Conservation (phyloP, 2,113 vertebrate genomes). For the Myocastor coypus region DNA sequence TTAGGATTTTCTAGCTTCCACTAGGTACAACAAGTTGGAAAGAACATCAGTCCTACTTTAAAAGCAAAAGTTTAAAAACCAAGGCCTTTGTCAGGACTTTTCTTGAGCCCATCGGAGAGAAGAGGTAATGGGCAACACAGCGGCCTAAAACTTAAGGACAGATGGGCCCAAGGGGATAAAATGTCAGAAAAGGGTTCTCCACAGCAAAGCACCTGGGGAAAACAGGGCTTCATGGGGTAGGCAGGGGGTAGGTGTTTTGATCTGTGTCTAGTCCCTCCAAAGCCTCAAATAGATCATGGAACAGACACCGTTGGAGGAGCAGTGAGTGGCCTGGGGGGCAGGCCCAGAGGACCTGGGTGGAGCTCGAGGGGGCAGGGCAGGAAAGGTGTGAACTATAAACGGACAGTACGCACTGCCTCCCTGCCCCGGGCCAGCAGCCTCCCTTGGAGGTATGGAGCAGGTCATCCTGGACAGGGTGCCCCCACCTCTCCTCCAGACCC, state of each 20-base stretch:
- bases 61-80: conserved; percentile 10
- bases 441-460: too few relatives aligned
- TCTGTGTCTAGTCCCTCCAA: too few relatives aligned
- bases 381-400: too few relatives aligned
- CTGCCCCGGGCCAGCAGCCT: too few relatives aligned
- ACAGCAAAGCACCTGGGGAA: background rate
- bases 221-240: background rate
- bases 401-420: too few relatives aligned
- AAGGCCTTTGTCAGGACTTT: background rate
- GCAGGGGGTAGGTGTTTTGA: background rate
- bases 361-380: too few relatives aligned
- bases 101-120: background rate
- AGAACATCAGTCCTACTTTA: background rate
- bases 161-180: background rate
- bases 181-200: background rate
- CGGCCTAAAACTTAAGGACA: background rate
- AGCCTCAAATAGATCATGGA: too few relatives aligned
- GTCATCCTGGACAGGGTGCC: too few relatives aligned
- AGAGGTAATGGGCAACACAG: background rate
- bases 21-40: background rate
- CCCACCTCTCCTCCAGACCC: too few relatives aligned
- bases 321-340: too few relatives aligned
- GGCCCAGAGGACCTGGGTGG: too few relatives aligned
- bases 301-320: too few relatives aligned
- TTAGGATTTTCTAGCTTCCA: conserved; percentile 10